Conservation (phyloP, 2,888 invertebrate species). For the Chrysina gloriosa region DNA sequence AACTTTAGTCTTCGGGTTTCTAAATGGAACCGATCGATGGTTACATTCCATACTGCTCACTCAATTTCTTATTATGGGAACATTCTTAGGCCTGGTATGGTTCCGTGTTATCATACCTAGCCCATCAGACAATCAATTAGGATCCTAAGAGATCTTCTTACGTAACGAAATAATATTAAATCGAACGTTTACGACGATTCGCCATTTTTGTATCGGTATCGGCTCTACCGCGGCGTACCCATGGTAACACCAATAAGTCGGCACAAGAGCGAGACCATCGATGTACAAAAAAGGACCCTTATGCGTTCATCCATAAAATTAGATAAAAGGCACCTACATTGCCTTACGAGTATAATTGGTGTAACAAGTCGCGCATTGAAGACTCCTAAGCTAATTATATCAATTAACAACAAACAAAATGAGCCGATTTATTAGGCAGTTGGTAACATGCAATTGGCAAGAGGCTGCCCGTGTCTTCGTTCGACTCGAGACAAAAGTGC, state of each 20-base stretch:
- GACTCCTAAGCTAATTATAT: constrained; percentile 52
- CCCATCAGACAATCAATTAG: not conserved
- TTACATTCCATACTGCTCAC: not conserved
- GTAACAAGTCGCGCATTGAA: constrained; percentile 49
- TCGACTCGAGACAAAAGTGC: constrained; percentile 34
- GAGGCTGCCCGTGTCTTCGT: constrained; percentile 22
- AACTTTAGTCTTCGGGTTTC: too few relatives aligned
- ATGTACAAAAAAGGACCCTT: constrained; percentile 26
- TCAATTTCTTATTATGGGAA: not conserved
- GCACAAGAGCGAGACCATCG: constrained; percentile 17
- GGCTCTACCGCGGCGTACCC: not conserved
- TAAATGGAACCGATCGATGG: not conserved
- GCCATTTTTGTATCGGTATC: constrained; percentile 26
- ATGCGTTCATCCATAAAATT: constrained; percentile 45
- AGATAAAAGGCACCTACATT: constrained; percentile 48
- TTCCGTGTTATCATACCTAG: not conserved
- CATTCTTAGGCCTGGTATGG: not conserved
- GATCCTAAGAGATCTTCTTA: not conserved
- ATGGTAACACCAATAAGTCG: not conserved
- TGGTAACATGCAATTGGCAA: constrained; percentile 52
- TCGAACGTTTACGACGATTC: constrained; percentile 18
- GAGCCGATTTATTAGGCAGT: constrained; percentile 53
- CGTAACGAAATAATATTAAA: constrained; percentile 20
- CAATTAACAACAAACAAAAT: constrained; percentile 54
- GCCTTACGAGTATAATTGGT: constrained; percentile 49